Evolutionary conservation across 2,113 vertebrate genomes (phyloP).

Genomic region (Pagrus major): DNA sequence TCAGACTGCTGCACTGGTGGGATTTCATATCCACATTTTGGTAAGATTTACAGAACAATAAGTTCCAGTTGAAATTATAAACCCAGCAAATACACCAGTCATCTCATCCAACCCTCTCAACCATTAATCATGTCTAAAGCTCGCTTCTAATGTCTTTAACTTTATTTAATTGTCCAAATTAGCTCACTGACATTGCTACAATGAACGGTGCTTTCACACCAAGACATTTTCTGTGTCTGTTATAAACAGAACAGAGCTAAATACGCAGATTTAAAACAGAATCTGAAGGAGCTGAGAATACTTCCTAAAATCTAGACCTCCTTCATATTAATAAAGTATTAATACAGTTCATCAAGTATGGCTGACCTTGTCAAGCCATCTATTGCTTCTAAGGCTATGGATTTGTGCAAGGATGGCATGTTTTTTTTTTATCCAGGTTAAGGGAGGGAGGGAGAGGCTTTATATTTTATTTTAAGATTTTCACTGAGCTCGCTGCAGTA

Average conservation of each 20-base stretch:
- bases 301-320: not conserved
- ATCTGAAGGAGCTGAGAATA: too few species aligned
- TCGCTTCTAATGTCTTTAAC: too few species aligned
- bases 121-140: not conserved
- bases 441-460: not conserved
- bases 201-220: not conserved
- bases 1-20: not conserved
- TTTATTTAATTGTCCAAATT: too few species aligned
- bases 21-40: not conserved
- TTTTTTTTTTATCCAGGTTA: slow-evolving; percentile 27
- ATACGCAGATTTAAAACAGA: not conserved
- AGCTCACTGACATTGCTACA: not conserved
- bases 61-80: not conserved
- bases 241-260: not conserved
- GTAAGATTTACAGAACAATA: not conserved
- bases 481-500: slow-evolving; percentile 19
- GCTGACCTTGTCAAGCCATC: slow-evolving; percentile 23
- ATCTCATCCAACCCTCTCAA: not conserved
- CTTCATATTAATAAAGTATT: slow-evolving; percentile 15
- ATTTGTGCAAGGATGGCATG: not conserved
- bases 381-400: not conserved
- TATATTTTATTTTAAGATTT: slow-evolving; percentile 44
- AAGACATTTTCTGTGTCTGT: not conserved
- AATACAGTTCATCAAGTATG: slow-evolving; percentile 31
- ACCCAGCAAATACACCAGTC: not conserved